Evolutionary conservation across 1,140 invertebrate species (phyloP).

Genomic region (Macrobrachium nipponense): DNA sequence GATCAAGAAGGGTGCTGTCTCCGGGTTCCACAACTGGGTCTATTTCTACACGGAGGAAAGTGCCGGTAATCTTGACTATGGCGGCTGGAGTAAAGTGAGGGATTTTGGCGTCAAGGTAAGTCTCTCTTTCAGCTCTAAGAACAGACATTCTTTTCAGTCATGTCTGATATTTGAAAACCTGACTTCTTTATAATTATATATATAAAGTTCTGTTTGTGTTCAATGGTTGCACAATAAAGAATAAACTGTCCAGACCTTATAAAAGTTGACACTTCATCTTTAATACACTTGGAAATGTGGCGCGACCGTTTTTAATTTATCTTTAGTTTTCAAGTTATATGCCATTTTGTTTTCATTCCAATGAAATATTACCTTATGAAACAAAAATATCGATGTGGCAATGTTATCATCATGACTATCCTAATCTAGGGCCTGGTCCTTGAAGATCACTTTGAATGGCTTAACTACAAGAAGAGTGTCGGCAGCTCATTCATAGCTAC

Average conservation of each 20-base stretch:
- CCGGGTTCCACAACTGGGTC: slow-evolving; percentile 91
- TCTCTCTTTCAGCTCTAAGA: not conserved
- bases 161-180: not conserved
- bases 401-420: too few relatives aligned
- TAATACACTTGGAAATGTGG: too few relatives aligned
- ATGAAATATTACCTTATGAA: too few relatives aligned
- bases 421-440: slow-evolving; percentile 66
- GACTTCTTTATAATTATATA: too few relatives aligned
- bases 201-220: too few relatives aligned
- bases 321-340: too few relatives aligned
- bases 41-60: slow-evolving; percentile 82
- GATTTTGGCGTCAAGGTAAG: slow-evolving; percentile 73
- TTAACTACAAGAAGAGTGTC: slow-evolving; percentile 80
- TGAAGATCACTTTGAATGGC: slow-evolving; percentile 82
- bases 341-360: too few relatives aligned
- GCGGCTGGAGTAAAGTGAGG: slow-evolving; percentile 81
- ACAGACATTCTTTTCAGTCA: not conserved
- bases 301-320: too few relatives aligned
- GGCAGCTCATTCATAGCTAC: slow-evolving; percentile 88
- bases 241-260: too few relatives aligned
- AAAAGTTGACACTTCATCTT: too few relatives aligned
- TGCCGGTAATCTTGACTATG: slow-evolving; percentile 78
- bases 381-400: too few relatives aligned
- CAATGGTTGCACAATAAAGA: too few relatives aligned
- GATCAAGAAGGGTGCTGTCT: slow-evolving; percentile 80